phyloP scores from a whole-genome alignment of 2,113 vertebrate genomes.

The Ornithorhynchus anatinus region DNA sequence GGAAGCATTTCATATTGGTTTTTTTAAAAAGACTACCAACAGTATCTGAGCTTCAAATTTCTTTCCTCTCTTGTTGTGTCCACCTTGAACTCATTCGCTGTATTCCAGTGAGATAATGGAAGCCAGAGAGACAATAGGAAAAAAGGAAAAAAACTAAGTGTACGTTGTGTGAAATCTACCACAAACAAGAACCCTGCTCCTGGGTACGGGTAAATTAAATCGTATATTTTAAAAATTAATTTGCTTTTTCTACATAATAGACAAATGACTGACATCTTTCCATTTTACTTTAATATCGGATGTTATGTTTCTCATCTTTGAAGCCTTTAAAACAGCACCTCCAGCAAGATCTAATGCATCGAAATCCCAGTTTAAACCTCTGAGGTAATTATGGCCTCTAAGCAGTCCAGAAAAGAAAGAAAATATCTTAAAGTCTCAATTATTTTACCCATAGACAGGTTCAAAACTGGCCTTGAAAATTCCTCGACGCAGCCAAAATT shows the following conservation, averaged over 20 bases:
- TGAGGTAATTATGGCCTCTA: background rate
- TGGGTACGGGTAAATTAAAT: background rate
- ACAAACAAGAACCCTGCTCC: background rate
- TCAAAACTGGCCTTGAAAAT: constrained; percentile 19
- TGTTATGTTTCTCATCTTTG: background rate
- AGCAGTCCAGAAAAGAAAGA: constrained; percentile 8
- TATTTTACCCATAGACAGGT: constrained; percentile 1
- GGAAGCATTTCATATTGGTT: too few relatives aligned
- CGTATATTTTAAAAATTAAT: background rate
- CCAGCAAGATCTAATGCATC: background rate
- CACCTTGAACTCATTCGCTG: too few relatives aligned
- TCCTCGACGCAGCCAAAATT: constrained; percentile 8
- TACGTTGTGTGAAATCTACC: too few relatives aligned
- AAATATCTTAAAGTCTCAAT: constrained; percentile 11
- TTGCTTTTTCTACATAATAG: background rate
- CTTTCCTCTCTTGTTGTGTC: too few relatives aligned
- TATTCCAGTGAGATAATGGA: too few relatives aligned
- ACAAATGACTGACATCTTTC: background rate
- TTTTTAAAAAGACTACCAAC: too few relatives aligned
- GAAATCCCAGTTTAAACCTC: constrained; percentile 18
- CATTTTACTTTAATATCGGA: background rate
- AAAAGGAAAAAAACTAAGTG: too few relatives aligned
- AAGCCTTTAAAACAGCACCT: constrained; percentile 18
- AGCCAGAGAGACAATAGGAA: too few relatives aligned
- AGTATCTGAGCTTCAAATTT: too few relatives aligned